These are phyloP conservation scores for Monopterus albus DNA, from an alignment of 2,113 vertebrate genomes.

Conservation along the genomic window DNA sequence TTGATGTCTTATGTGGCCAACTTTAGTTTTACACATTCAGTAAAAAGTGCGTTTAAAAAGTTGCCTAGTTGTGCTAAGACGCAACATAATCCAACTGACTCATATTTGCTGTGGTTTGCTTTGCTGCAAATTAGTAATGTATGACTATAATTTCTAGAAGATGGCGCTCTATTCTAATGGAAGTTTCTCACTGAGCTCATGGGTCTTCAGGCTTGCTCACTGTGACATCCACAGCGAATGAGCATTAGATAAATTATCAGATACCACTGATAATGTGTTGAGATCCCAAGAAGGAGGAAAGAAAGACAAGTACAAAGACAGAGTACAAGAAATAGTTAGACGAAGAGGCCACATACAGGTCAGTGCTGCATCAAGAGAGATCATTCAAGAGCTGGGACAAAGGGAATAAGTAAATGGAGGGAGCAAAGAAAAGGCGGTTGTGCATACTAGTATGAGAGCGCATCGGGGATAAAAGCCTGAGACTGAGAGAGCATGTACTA, in stretches of 20 bases:
- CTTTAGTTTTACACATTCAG: too few relatives aligned
- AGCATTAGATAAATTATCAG: not conserved
- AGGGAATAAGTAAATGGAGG: conserved; percentile 19
- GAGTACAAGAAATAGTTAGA: not conserved
- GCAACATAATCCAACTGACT: too few relatives aligned
- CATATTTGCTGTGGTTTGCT: too few relatives aligned
- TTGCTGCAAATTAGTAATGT: too few relatives aligned
- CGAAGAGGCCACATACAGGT: conserved; percentile 42
- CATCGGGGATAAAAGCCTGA: conserved; percentile 1
- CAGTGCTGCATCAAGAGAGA: conserved; percentile 20
- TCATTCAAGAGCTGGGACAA: conserved; percentile 47
- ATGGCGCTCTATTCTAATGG: too few relatives aligned
- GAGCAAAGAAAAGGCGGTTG: not conserved
- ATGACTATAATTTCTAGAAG: too few relatives aligned
- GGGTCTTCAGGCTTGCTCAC: too few relatives aligned
- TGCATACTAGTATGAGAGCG: conserved; percentile 2
- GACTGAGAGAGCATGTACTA: not conserved
- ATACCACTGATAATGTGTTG: not conserved
- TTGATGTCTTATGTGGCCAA: too few relatives aligned
- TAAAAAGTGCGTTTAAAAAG: too few relatives aligned
- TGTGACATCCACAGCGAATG: not conserved
- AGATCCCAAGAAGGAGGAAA: not conserved
- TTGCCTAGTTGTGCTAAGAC: too few relatives aligned
- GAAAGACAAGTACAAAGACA: not conserved
- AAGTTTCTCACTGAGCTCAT: too few relatives aligned